Evolutionary conservation across 2,888 invertebrate genomes (phyloP).

Genomic region (Noctua janthe): DNA sequence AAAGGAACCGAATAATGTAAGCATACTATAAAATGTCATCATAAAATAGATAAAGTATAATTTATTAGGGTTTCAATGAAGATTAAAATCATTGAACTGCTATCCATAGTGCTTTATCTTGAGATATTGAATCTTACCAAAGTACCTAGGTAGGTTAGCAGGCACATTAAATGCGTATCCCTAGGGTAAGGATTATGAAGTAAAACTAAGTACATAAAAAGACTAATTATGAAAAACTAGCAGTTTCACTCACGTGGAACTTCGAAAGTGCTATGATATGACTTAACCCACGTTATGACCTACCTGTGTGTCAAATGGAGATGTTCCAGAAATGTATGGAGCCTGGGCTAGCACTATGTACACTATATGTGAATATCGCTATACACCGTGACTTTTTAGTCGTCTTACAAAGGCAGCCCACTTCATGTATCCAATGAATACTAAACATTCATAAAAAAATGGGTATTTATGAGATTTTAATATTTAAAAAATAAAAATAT

Average conservation of each 20-base stretch:
- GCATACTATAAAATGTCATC: constrained; percentile 61
- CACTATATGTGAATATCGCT: too few species aligned
- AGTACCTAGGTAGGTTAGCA: constrained; percentile 3
- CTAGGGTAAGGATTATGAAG: background rate
- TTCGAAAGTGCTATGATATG: background rate
- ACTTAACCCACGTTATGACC: too few species aligned
- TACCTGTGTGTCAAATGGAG: too few species aligned
- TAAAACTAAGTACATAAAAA: background rate
- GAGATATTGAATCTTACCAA: constrained; percentile 31
- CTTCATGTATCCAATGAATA: too few species aligned
- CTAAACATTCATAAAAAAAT: too few species aligned
- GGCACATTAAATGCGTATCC: too few species aligned
- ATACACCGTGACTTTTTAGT: too few species aligned
- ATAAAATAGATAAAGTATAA: constrained; percentile 65
- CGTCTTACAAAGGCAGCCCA: too few species aligned
- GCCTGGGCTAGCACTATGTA: too few species aligned
- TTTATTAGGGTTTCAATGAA: constrained; percentile 64
- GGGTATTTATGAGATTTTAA: too few species aligned
- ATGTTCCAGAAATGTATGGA: too few species aligned
- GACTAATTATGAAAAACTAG: background rate
- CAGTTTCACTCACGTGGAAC: background rate
- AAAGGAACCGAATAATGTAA: constrained; percentile 57
- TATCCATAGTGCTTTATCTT: constrained; percentile 52
- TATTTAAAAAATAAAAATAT: too few species aligned
- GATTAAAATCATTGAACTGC: constrained; percentile 64